Percentiles rank a stretch among this genome's conserved stretches.
phyloP scores from a whole-genome alignment of 2,113 vertebrate species.

The Hoplias malabaricus region DNA sequence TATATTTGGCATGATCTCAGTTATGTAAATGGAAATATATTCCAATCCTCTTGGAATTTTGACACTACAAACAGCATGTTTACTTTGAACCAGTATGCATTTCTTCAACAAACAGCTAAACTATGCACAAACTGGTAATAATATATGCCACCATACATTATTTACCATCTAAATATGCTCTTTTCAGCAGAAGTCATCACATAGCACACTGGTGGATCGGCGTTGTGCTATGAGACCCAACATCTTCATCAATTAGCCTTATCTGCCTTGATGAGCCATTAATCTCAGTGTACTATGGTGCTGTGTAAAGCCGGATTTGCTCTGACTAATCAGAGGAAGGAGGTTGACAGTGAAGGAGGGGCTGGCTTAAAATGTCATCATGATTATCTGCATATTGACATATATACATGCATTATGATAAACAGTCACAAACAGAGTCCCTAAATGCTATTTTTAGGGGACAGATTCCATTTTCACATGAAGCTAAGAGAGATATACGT shows the following conservation, averaged over 20 bases:
- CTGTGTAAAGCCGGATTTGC: conserved; percentile 71
- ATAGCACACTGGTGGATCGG: conserved; percentile 38
- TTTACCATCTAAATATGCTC: conserved; percentile 12
- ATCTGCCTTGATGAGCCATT: conserved; percentile 69
- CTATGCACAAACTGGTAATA: too few species aligned
- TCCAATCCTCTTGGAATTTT: too few species aligned
- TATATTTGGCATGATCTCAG: too few species aligned
- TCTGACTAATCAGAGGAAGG: conserved; percentile 54
- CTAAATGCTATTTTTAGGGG: not conserved
- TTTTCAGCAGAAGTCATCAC: conserved; percentile 53
- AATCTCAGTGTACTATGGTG: conserved; percentile 58
- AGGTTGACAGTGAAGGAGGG: conserved; percentile 33
- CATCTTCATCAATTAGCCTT: conserved; percentile 68
- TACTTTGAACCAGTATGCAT: too few species aligned
- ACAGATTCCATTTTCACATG: not conserved
- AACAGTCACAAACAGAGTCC: not conserved
- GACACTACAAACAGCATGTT: too few species aligned
- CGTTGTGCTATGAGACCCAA: conserved; percentile 29
- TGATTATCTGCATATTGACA: conserved; percentile 12
- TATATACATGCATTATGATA: conserved; percentile 1
- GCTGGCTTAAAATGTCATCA: conserved; percentile 34
- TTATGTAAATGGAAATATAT: too few species aligned
- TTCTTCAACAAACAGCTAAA: too few species aligned
- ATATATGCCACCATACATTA: not conserved
- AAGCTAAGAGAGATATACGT: not conserved